These are phyloP conservation scores for Acanthurus leucopareius DNA, from an alignment of 2,797 vertebrate genomes.

Conservation along the genomic window DNA sequence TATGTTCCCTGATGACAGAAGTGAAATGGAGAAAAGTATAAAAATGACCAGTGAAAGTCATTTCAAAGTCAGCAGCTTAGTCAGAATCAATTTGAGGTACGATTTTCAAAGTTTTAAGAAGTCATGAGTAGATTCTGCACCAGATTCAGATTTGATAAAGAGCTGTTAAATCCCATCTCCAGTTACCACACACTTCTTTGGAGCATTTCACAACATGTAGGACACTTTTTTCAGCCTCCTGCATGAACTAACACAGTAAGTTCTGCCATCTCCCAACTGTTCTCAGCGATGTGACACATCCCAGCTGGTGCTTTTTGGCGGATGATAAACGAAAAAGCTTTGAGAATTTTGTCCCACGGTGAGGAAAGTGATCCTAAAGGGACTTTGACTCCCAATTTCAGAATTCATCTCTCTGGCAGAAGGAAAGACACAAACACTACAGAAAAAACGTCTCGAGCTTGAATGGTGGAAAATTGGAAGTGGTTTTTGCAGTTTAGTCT, in stretches of 20 bases:
- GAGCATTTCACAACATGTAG: not conserved
- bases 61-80: no score
- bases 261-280: slow-evolving; percentile 21
- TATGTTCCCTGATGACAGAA: no score
- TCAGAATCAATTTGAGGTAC: not conserved
- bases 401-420: slow-evolving; percentile 42
- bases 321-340: slow-evolving; percentile 36
- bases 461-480: slow-evolving; percentile 66
- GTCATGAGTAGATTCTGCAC: not conserved
- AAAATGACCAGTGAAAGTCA: no score
- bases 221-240: not conserved
- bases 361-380: slow-evolving; percentile 37
- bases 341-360: slow-evolving; percentile 34
- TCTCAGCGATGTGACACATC: slow-evolving; percentile 27
- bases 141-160: slow-evolving; percentile 4
- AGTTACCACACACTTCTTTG: not conserved
- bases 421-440: slow-evolving; percentile 46
- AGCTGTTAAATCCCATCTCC: not conserved
- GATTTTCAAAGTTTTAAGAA: not conserved
- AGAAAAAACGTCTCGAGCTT: slow-evolving; percentile 37
- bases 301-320: slow-evolving; percentile 34
- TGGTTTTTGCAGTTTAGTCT: slow-evolving; percentile 46
- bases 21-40: no score
- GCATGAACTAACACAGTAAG: slow-evolving; percentile 1
- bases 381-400: slow-evolving; percentile 36